phyloP scores from a whole-genome alignment of 2,888 invertebrate species.

The Lacanobia oleracea region DNA sequence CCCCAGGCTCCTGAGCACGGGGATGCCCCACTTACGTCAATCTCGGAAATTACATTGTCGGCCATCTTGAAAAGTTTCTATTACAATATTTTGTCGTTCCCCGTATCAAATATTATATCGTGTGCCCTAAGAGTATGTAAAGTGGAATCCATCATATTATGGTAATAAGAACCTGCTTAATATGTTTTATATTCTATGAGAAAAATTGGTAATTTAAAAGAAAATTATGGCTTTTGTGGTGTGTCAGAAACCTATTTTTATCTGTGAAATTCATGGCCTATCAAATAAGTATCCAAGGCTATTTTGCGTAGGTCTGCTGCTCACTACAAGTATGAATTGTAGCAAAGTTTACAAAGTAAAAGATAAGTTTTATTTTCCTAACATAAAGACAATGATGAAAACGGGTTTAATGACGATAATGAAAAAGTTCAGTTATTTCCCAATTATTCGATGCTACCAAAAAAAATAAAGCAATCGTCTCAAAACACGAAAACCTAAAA shows the following conservation, averaged over 20 bases:
- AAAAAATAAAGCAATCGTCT: no score
- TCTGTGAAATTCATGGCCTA: background rate
- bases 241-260: background rate
- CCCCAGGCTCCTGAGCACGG: background rate
- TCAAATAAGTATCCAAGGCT: background rate
- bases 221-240: background rate
- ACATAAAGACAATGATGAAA: background rate
- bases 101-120: slow-evolving; percentile 14
- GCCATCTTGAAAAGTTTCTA: slow-evolving; percentile 39
- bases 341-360: no score
- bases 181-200: background rate
- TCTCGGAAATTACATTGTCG: slow-evolving; percentile 62
- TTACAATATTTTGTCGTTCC: slow-evolving; percentile 31
- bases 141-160: slow-evolving; percentile 30
- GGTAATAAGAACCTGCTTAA: slow-evolving; percentile 14
- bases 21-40: slow-evolving; percentile 58
- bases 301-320: background rate
- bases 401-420: no score
- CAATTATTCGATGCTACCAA: no score
- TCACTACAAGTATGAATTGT: background rate
- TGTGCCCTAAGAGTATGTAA: background rate
- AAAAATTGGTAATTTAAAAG: background rate
- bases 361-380: background rate
- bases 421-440: no score
- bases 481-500: no score